Base-by-base conservation (phyloP, 1,140 invertebrate species). In the Calliopsis andreniformis region DNA sequence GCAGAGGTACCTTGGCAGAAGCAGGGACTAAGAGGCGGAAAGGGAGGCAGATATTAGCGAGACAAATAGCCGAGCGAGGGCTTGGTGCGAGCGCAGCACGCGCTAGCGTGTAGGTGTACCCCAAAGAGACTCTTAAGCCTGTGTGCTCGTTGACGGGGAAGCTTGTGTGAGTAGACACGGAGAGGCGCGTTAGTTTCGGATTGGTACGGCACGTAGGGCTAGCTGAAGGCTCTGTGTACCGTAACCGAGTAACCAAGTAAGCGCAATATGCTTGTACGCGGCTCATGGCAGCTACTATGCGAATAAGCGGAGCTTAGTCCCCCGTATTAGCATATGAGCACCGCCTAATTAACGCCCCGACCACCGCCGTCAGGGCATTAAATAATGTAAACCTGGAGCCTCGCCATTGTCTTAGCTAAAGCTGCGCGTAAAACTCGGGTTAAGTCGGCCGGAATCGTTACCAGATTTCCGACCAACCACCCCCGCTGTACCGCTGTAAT, bases 241-340 rank as follows among this genome's bases (percentile, higher is more conserved):
- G 70, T 82, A 80, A 83, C 56, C 79, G 66, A 84, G 82, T 76
- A 84, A 85, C 84, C 76, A 68, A 85, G 78, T 72, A 70, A 78
- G 76, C 78, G 67, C 76, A 62, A 79, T 84, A 88, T 85, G 86
- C 86, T 86, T 88, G 87, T 89, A 88, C 78, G 83, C 81, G 84
- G 87, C 84, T 89, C 87, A 81, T 69, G 82, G 72, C 82, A 87
- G 79, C 84, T 75, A 86, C 86, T 85, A 82, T 73, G 80, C 80
- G 86, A 89, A 87, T 89, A 89, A 89, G 84, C 87, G 87, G 83
- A 88, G 88, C 89, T 90, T 90, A 89, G 89, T 89, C 82, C 86
- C 81, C 55, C 82, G 84, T 89, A 90, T 90, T 90, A 90, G 89
- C 89, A 90, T 90, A 90, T 87, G 88, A 90, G 88, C 87, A 71